These are phyloP conservation scores for Campoletis raptor DNA, from an alignment of 2,888 invertebrate species.

Conservation along the genomic window DNA sequence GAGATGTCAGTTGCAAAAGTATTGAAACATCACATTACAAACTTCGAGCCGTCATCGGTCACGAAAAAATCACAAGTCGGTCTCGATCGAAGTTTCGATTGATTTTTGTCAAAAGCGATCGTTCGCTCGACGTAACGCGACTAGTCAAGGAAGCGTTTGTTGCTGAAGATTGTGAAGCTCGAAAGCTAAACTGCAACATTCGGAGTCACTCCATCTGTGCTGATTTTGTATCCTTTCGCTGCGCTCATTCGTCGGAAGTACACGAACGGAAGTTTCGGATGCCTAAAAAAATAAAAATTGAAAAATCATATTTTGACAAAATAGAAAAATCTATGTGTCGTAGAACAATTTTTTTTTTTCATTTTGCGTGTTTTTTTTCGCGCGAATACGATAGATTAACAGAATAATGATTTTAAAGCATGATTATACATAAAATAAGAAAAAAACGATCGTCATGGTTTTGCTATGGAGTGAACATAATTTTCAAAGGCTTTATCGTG, in stretches of 20 bases:
- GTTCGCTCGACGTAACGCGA: neutral
- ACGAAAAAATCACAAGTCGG: conserved; percentile 19
- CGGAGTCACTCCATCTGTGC: conserved; percentile 83
- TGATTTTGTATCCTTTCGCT: conserved; percentile 75
- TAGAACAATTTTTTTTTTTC: no score
- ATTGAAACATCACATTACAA: neutral
- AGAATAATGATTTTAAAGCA: no score
- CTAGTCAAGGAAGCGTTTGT: conserved; percentile 71
- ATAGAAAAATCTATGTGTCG: no score
- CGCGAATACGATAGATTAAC: no score
- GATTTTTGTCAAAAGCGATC: conserved; percentile 22
- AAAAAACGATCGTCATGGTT: no score
- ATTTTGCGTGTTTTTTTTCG: no score
- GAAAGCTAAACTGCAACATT: conserved; percentile 81
- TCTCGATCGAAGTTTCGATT: conserved; percentile 7
- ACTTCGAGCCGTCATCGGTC: neutral
- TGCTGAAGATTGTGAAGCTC: conserved; percentile 81
- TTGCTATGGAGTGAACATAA: no score
- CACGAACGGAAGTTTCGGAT: conserved; percentile 73
- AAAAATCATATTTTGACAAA: no score
- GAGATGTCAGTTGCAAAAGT: neutral
- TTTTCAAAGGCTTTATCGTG: no score
- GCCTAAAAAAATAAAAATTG: conserved; percentile 65
- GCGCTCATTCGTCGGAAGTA: conserved; percentile 47
- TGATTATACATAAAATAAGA: no score